phyloP scores from a whole-genome alignment of 2,888 invertebrate species.

The Eucera pruinosa region DNA sequence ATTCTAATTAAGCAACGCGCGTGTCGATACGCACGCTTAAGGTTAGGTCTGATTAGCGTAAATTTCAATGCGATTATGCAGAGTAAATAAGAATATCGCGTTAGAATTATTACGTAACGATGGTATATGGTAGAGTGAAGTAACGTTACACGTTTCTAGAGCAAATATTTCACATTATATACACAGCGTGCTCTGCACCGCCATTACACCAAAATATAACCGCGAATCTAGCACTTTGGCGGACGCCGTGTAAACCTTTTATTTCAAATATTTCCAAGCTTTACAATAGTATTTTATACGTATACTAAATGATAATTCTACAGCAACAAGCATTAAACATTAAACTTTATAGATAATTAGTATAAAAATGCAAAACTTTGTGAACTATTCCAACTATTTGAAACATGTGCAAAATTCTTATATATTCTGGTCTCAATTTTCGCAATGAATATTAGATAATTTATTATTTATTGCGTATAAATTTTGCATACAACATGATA shows the following conservation, averaged over 20 bases:
- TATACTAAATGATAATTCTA: not conserved
- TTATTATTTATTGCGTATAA: too few species aligned
- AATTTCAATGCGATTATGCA: not conserved
- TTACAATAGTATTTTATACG: too few species aligned
- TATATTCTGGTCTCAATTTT: too few species aligned
- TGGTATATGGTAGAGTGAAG: not conserved
- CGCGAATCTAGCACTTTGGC: not conserved
- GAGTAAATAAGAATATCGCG: not conserved
- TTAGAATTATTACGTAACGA: constrained; percentile 1
- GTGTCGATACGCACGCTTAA: not conserved
- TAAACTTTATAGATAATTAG: not conserved
- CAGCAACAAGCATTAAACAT: not conserved
- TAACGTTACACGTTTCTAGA: not conserved
- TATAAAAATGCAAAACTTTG: not conserved
- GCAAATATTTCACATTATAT: not conserved
- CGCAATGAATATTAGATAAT: not conserved
- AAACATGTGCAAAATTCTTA: not conserved
- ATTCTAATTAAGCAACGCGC: not conserved
- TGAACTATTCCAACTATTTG: not conserved
- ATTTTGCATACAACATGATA: too few species aligned
- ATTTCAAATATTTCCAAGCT: too few species aligned
- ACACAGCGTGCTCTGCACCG: not conserved
- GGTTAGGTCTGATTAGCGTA: constrained; percentile 6
- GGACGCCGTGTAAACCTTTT: not conserved
- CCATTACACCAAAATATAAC: constrained; percentile 8